Evolutionary conservation across 1,140 invertebrate species (phyloP).

Genomic region (Caenorhabditis briggsae): DNA sequence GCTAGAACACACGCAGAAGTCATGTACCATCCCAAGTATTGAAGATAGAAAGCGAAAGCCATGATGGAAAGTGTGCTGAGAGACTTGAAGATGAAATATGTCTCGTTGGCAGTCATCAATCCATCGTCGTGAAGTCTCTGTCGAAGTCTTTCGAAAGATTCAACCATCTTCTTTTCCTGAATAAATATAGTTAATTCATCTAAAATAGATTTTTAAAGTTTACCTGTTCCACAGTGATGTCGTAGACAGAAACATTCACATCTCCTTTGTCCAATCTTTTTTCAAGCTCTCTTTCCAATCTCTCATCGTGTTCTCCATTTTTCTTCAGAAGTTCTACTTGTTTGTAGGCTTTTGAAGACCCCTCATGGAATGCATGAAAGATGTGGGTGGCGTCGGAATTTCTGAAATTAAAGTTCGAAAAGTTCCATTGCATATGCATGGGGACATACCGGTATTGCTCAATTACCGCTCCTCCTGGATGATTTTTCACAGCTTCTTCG

Average conservation of each 20-base stretch:
- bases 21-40: constrained; percentile 73
- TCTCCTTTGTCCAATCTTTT: constrained; percentile 62
- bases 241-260: constrained; percentile 70
- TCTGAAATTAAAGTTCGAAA: constrained; percentile 64
- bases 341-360: constrained; percentile 72
- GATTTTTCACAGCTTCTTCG: constrained; percentile 72
- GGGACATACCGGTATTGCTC: constrained; percentile 72
- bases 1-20: constrained; percentile 73
- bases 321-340: constrained; percentile 72
- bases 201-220: too few species aligned
- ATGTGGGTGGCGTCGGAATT: constrained; percentile 77
- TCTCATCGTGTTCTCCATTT: constrained; percentile 32
- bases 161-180: constrained; percentile 77
- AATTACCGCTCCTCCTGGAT: constrained; percentile 76
- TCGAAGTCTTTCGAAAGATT: constrained; percentile 73
- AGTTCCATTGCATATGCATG: constrained; percentile 31
- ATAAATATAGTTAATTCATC: too few species aligned
- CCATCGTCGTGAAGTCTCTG: constrained; percentile 72
- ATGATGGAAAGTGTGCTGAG: constrained; percentile 67
- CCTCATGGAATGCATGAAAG: constrained; percentile 76
- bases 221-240: constrained; percentile 74
- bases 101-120: constrained; percentile 70
- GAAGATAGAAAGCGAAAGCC: constrained; percentile 72
- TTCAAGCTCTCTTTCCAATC: constrained; percentile 14
- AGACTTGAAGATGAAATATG: constrained; percentile 70